Conservation (phyloP, 2,888 invertebrate species). For the Andrena dorsata region DNA sequence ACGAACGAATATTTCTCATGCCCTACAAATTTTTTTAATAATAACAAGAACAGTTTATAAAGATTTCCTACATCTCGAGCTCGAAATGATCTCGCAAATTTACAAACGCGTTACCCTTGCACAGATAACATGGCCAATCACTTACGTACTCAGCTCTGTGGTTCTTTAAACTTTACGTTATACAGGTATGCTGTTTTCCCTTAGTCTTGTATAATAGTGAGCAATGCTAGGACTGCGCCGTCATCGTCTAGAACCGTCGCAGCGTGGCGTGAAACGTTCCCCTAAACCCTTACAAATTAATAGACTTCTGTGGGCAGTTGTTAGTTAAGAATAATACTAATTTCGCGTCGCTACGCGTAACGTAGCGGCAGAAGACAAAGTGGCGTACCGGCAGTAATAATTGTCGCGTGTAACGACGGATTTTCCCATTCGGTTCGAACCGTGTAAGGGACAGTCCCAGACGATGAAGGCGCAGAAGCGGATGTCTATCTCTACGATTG, state of each 20-base stretch:
- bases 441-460: constrained; percentile 43
- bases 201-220: constrained; percentile 77
- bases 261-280: neutral
- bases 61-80: constrained; percentile 57
- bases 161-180: constrained; percentile 61
- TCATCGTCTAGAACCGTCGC: constrained; percentile 60
- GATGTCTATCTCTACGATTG: constrained; percentile 73
- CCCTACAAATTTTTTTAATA: constrained; percentile 41
- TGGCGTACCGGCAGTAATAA: constrained; percentile 13
- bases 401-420: neutral
- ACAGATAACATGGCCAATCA: constrained; percentile 72
- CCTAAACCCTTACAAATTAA: neutral
- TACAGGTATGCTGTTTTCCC: constrained; percentile 62
- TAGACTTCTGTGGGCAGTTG: neutral
- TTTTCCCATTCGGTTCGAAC: constrained; percentile 50
- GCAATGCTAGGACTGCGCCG: constrained; percentile 73
- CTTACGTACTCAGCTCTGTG: constrained; percentile 63
- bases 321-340: neutral
- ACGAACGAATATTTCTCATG: constrained; percentile 37
- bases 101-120: constrained; percentile 56
- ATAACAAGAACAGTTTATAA: constrained; percentile 63
- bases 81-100: constrained; percentile 46
- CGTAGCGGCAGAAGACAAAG: constrained; percentile 2
- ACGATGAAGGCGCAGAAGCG: constrained; percentile 72
- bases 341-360: neutral